Evolutionary conservation across 2,113 vertebrate genomes (phyloP).

Genomic region (Cyanistes caeruleus): DNA sequence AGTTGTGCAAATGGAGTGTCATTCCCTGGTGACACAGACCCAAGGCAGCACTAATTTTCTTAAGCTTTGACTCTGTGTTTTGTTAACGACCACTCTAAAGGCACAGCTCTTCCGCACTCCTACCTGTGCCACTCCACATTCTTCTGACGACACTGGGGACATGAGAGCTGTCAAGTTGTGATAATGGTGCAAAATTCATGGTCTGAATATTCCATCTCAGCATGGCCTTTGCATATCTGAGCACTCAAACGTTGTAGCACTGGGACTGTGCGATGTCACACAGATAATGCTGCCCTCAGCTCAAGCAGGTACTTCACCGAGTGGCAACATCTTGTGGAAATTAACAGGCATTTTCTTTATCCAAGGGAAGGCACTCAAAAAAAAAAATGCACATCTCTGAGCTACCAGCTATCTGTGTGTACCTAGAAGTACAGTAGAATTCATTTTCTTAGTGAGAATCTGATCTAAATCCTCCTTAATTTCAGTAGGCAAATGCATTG

Average conservation of each 20-base stretch:
- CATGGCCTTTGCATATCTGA: neutral
- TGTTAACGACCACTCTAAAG: neutral
- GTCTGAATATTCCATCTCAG: neutral
- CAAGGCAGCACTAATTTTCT: neutral
- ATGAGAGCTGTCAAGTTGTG: neutral
- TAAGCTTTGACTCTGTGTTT: neutral
- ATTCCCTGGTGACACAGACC: neutral
- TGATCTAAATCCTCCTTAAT: neutral
- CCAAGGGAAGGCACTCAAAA: neutral
- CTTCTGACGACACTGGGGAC: neutral
- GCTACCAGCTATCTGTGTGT: neutral
- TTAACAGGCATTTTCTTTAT: neutral
- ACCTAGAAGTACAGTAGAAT: neutral
- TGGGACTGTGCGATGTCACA: neutral
- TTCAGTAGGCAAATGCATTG: neutral
- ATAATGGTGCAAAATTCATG: neutral
- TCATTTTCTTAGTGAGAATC: neutral
- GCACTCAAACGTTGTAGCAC: rapidly evolving
- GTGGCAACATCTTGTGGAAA: neutral
- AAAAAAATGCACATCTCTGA: neutral
- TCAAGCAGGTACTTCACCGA: neutral
- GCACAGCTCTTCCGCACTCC: neutral
- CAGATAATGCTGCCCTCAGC: neutral
- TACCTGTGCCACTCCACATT: neutral
- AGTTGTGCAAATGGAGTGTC: neutral